Base-by-base conservation (phyloP, 2,888 invertebrate species). In the Dicycla oo region DNA sequence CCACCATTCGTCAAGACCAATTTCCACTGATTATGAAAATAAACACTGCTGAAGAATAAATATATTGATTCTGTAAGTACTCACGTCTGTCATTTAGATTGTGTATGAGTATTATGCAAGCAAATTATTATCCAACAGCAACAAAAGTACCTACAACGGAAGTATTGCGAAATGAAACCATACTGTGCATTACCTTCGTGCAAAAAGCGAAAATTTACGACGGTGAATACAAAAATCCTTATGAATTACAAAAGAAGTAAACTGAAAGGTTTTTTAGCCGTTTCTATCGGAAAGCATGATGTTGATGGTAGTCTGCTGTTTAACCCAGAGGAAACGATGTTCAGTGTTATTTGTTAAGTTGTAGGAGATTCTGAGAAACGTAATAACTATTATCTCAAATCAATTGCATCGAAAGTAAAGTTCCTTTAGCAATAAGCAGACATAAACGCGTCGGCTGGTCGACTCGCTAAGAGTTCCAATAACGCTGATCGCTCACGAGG, bases 401-500 rank as follows among this genome's bases (percentile, higher is more conserved):
- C 77, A 78, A 84, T 77, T 80, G 70, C 71, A 78, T 78, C 60
- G 69, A 79, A 80, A 78, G 78, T 76, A 76, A 83, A 80, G 77
- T 83, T 82, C 64, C 68, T 68, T 75, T 70, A 54, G 56, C 71
- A 80, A 81, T 73, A 81, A 78, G 68, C 73, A 84, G 82, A 82
- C 69, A 75, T 81, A 75, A 75, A 82, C 82, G 85, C 83, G 85
- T 85, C 73, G 86, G 80, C 83, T 79, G 79, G 76, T 82, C 78
- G 81, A 79, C 77, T 86, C 85, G 86, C 88, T 90, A 90, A 90
- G 91, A 91, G 91, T 91, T 91, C 90, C 91, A 92, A 93, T 92
- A 93, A 91, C 89, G 90, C 90, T 86, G 91, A 92, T 91, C 90
- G 88, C 86, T 90, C 90, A 92, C 91, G 88, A 94, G 94, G 93